phyloP scores from a whole-genome alignment of 2,797 vertebrate genomes.

The Distichodus sexfasciatus region DNA sequence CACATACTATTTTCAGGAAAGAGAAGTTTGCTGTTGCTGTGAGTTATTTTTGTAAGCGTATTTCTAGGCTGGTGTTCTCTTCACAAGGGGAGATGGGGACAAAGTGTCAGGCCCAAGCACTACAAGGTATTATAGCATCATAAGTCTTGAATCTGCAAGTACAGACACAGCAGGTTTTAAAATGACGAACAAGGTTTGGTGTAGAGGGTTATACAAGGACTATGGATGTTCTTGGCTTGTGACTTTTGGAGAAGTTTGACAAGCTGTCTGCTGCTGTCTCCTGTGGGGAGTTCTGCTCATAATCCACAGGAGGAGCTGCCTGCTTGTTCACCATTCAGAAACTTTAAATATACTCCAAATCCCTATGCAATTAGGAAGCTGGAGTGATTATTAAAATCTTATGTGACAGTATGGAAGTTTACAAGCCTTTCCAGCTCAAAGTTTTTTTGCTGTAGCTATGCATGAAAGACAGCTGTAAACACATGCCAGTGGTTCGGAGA shows the following conservation, averaged over 20 bases:
- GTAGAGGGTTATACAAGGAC: neutral
- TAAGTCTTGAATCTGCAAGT: neutral
- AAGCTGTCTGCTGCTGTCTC: neutral
- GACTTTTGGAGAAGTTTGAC: slow-evolving; percentile 9
- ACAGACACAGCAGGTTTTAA: neutral
- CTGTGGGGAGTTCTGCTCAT: neutral
- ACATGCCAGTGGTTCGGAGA: too few relatives aligned
- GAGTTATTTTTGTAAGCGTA: neutral
- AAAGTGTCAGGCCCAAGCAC: neutral
- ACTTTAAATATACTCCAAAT: neutral
- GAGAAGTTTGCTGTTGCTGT: neutral
- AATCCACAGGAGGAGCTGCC: neutral
- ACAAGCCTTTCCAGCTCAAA: too few relatives aligned
- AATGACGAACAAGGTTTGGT: neutral
- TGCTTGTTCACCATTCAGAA: neutral
- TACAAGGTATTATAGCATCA: neutral
- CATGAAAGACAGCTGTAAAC: too few relatives aligned
- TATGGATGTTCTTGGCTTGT: neutral
- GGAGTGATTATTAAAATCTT: neutral
- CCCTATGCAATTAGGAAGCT: neutral
- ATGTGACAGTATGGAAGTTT: too few relatives aligned
- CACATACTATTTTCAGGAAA: neutral
- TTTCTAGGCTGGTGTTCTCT: neutral
- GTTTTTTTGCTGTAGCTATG: too few relatives aligned
- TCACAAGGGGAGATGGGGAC: neutral